Percentiles rank a stretch among this genome's conserved stretches.
phyloP scores from a whole-genome alignment of 2,797 vertebrate species.

The Poecilia wingei region DNA sequence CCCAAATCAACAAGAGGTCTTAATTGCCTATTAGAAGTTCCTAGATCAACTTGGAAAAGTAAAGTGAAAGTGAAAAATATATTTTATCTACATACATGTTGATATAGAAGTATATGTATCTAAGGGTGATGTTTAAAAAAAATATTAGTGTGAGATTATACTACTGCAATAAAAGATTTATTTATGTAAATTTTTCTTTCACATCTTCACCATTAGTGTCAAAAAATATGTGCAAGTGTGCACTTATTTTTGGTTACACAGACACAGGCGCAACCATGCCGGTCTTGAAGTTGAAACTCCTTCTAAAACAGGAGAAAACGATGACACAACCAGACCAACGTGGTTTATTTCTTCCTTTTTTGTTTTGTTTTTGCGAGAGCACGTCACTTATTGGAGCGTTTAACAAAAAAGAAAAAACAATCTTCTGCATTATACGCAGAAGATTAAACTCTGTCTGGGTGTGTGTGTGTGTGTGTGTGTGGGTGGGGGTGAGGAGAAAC shows the following conservation, averaged over 20 bases:
- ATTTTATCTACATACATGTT: too few species aligned
- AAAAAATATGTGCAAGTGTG: not conserved
- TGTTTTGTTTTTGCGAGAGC: conserved; percentile 34
- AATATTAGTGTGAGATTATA: too few species aligned
- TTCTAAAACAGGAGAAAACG: conserved; percentile 66
- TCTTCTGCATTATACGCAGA: conserved; percentile 55
- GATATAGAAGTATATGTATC: too few species aligned
- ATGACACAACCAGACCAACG: conserved; percentile 64
- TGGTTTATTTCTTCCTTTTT: conserved; percentile 29
- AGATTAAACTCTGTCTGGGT: conserved; percentile 81
- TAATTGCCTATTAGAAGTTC: not conserved
- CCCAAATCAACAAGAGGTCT: not conserved
- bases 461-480: conserved; percentile 22
- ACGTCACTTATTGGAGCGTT: conserved; percentile 60
- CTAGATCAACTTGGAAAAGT: not conserved
- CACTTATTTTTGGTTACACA: not conserved
- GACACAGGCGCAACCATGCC: conserved; percentile 54
- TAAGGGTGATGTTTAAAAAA: not conserved
- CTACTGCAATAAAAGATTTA: too few species aligned
- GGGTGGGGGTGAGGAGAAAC: conserved; percentile 71
- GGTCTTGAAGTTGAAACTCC: conserved; percentile 81
- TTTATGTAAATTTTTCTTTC: not conserved
- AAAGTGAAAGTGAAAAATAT: not conserved
- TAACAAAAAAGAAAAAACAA: conserved; percentile 49
- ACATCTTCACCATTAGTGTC: not conserved